Evolutionary conservation across 1,140 invertebrate species (phyloP), one percentile per base, ranked within the genome.

Genomic region (Trichonephila clavata): DNA sequence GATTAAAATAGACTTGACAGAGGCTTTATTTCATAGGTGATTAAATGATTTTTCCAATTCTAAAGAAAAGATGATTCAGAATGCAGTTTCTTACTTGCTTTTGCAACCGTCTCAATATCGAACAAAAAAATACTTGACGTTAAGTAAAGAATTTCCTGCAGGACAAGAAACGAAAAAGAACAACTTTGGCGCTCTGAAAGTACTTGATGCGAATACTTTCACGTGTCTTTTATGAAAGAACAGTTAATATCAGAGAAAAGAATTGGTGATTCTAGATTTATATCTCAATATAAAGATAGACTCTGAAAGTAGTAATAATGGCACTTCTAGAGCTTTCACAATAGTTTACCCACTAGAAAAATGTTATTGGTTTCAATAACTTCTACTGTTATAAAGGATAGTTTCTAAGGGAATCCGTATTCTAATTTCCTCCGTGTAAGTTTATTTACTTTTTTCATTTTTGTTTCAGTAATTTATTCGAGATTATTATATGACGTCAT

Each of bases 301-400:
- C 65, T n/a, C 21, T 27, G 65, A 68, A n/a, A 24, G 65, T 14
- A 24, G 65, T 68, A 68, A 61, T 61, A 61, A 68, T 68, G 24
- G 65, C 24, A 68, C 24, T 68, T 68, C 65, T 68, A 68, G 65
- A 68, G 65, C n/a, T 68, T 68, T 24, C 13, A 14, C 77, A 32
- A 50, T 50, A 50, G 77, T 32, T 81, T 27, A 81, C 43, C 77
- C 32, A 50, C 32, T 32, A 50, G 16, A 81, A 81, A 81, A 81
- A 81, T 81, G 43, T 81, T 81, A 81, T 81, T 81, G 77, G 77
- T 81, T 81, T 81, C 77, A 18, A 50, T 32, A 81, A 6, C 77
- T 81, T 68, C 63, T 18, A 13, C 13, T 68, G 24, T 24, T 68
- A 68, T 20, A 68, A 68, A 68, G 16, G 77, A 13, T 14, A 81